Evolutionary conservation across 1,140 invertebrate genomes (phyloP).

Genomic region (Mercenaria mercenaria): DNA sequence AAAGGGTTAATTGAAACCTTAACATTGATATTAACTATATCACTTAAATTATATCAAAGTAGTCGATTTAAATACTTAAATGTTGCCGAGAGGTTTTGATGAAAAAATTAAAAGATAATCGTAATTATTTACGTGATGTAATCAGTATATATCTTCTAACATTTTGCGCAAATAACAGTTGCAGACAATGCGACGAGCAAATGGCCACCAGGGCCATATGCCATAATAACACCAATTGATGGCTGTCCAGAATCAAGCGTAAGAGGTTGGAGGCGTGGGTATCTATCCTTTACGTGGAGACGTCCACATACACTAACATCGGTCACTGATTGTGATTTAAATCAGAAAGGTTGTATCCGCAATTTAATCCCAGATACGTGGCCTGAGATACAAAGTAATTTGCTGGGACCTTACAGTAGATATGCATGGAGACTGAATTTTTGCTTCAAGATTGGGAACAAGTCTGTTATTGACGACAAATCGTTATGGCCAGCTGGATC

Average conservation of each 20-base stretch:
- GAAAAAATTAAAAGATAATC: too few relatives aligned
- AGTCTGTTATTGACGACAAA: neutral
- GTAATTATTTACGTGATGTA: too few relatives aligned
- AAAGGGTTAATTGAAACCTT: too few relatives aligned
- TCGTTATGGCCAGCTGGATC: neutral
- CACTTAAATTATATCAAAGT: too few relatives aligned
- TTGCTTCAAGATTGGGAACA: neutral
- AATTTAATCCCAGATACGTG: neutral
- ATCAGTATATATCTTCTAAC: too few relatives aligned
- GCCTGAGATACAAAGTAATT: neutral
- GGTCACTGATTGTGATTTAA: too few relatives aligned
- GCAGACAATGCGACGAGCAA: neutral
- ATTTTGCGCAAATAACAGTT: too few relatives aligned
- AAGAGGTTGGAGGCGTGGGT: neutral
- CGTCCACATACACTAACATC: too few relatives aligned
- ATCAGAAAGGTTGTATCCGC: neutral
- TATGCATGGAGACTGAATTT: neutral
- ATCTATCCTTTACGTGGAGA: neutral
- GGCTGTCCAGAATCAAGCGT: neutral
- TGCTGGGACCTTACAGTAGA: neutral
- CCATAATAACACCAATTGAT: neutral
- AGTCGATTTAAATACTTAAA: too few relatives aligned
- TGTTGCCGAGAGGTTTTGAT: too few relatives aligned
- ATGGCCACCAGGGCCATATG: neutral
- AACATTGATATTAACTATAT: too few relatives aligned